These are phyloP conservation scores for Polietes domitor DNA, from an alignment of 2,888 invertebrate species.

Conservation along the genomic window DNA sequence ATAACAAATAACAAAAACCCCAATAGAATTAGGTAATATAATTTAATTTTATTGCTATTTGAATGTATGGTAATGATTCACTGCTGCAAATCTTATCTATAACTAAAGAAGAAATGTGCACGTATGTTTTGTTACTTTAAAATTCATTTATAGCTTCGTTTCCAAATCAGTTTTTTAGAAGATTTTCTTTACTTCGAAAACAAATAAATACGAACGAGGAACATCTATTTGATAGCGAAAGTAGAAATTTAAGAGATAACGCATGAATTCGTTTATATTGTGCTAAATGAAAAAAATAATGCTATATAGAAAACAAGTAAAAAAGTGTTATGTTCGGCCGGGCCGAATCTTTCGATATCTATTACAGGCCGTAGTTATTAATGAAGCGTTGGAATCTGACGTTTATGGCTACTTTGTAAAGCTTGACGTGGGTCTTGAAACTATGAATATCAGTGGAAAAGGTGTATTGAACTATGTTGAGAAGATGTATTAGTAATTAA, in stretches of 20 bases:
- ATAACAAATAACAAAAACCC: background rate
- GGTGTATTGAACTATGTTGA: no score
- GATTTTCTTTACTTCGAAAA: slow-evolving; percentile 5
- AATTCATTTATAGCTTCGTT: slow-evolving; percentile 60
- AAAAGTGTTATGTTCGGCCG: no score
- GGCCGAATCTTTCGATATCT: no score
- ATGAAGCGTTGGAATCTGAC: no score
- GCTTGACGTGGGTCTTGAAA: no score
- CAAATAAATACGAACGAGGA: background rate
- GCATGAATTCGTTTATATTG: background rate
- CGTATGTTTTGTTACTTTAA: slow-evolving; percentile 27
- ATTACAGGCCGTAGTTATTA: no score
- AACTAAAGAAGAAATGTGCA: background rate
- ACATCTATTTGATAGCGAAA: slow-evolving; percentile 11
- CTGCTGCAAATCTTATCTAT: slow-evolving; percentile 41
- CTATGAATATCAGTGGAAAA: no score
- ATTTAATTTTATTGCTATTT: no score
- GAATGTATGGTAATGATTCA: slow-evolving; percentile 38
- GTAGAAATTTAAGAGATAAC: background rate
- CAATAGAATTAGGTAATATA: background rate
- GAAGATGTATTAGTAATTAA: no score
- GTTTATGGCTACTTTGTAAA: no score
- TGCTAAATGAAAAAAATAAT: no score
- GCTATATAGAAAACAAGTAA: no score
- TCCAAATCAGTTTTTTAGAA: slow-evolving; percentile 64